Conservation (phyloP, 2,888 invertebrate species). For the Sinotaia quadrata region DNA sequence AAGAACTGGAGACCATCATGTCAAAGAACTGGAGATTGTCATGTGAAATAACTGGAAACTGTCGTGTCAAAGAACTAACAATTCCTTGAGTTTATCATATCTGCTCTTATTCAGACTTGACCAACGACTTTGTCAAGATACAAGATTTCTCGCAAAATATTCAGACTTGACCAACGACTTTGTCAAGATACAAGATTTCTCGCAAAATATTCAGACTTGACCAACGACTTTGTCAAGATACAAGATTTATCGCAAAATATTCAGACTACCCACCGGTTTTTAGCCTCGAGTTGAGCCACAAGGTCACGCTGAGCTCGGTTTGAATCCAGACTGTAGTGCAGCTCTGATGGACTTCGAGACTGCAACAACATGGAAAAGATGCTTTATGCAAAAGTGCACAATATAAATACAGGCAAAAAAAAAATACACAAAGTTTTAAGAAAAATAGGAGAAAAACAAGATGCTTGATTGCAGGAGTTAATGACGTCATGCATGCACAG, state of each 20-base stretch:
- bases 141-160: not conserved
- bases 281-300: constrained; percentile 92
- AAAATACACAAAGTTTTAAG: no score
- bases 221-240: not conserved
- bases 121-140: not conserved
- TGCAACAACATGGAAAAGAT: constrained; percentile 36
- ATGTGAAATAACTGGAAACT: no score
- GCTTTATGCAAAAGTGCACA: no score
- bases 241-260: not conserved
- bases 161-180: not conserved
- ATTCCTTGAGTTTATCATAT: no score
- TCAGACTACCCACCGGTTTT: constrained; percentile 77
- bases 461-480: no score
- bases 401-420: no score
- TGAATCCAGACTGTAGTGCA: constrained; percentile 84
- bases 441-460: no score
- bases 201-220: not conserved
- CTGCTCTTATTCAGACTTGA: no score
- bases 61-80: no score
- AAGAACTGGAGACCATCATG: no score
- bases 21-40: no score
- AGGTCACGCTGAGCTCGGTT: constrained; percentile 85
- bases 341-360: constrained; percentile 81
- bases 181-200: not conserved
- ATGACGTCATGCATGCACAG: no score